phyloP scores from a whole-genome alignment of 2,113 vertebrate genomes.

The Ailuropoda melanoleuca region DNA sequence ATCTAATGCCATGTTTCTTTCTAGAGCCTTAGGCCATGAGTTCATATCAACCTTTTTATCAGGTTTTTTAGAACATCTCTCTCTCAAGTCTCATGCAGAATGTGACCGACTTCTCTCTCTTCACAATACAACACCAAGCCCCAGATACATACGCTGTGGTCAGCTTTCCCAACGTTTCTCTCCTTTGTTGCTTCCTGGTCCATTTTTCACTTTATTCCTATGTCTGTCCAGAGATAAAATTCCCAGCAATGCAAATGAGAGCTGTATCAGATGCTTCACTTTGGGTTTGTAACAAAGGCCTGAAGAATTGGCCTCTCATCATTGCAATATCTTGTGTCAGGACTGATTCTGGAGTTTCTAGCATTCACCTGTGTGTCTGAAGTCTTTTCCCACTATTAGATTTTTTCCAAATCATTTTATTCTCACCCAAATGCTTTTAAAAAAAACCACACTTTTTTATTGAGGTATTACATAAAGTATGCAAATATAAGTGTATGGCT shows the following conservation, averaged over 20 bases:
- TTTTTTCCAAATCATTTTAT: neutral
- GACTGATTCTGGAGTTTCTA: neutral
- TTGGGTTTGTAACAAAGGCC: neutral
- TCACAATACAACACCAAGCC: neutral
- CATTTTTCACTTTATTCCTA: neutral
- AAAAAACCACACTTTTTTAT: neutral
- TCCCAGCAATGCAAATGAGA: neutral
- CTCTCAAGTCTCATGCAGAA: neutral
- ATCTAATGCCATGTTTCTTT: neutral
- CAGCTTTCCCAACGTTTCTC: neutral
- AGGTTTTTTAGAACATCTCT: neutral
- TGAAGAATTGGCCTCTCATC: neutral
- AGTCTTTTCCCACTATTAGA: neutral
- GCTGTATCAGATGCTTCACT: neutral
- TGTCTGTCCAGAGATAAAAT: neutral
- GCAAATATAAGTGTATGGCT: neutral
- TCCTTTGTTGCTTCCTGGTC: neutral
- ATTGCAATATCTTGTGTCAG: neutral
- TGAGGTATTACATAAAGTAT: neutral
- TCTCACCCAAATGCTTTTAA: neutral
- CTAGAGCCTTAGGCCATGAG: neutral
- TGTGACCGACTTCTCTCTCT: neutral
- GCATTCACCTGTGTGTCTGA: neutral
- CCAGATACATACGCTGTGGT: neutral
- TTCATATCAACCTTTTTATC: neutral